Base-by-base conservation (phyloP, 1,140 invertebrate species). In the Drosophila subobscura region DNA sequence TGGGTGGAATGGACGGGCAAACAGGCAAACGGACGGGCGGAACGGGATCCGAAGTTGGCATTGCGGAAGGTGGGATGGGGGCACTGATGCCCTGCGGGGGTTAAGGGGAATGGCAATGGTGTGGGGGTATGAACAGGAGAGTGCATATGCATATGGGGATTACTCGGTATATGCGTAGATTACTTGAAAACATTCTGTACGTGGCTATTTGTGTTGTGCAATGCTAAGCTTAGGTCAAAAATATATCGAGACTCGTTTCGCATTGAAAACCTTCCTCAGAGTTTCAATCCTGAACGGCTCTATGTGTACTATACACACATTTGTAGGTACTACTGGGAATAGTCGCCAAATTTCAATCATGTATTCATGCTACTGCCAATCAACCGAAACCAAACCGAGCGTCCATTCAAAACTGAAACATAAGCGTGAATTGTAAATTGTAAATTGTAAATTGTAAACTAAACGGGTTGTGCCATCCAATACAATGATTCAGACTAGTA, bases 381-480 rank as follows among this genome's bases (percentile, higher is more conserved):
- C 56, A 83, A 70, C 60, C 23, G 61, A 63, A 65, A 40, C 50
- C 27, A 12, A 10, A 37, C 33, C 56, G 47, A 37, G 45, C 47
- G 60, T 56, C 56, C 73, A 85, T 86, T 85, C 80, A 85, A 86
- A 85, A 81, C 60, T 66, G 77, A 81, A 67, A 85, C 64, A 54
- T 49, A 85, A 80, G 73, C 81, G 40, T 37, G 33, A 37, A 37
- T 10, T 37, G 29, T 33, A 33, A 33, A 33, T 8, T 33, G 8
- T 37, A 12, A 37, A 37, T 10, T 37, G 58, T 75, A 77, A 85
- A 66, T 57, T 56, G 51, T 72, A 59, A 86, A 83, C 74, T 81
- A 53, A 83, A 86, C 56, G 51, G 14, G 59, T 75, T 77, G 80
- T 85, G 80, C 80, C 46, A 74, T 86, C 59, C 61, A 49, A 67